phyloP scores from a whole-genome alignment of 1,140 invertebrate genomes.

The Oryzaephilus surinamensis region DNA sequence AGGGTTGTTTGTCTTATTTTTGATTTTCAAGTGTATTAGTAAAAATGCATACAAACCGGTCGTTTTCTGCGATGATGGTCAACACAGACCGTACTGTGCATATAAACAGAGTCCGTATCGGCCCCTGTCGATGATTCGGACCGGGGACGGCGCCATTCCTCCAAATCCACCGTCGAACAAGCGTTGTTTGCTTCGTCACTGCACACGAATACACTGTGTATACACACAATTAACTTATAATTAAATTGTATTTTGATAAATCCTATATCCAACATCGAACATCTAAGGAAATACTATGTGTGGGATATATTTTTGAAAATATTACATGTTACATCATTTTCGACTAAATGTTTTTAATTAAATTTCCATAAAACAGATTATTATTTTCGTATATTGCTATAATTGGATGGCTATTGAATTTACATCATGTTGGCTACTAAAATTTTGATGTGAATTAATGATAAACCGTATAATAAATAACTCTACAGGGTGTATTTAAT shows the following conservation, averaged over 20 bases:
- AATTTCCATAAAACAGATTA: too few species aligned
- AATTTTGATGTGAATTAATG: too few species aligned
- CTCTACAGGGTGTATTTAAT: too few species aligned
- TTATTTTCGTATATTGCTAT: too few species aligned
- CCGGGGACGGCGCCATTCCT: conserved; percentile 61
- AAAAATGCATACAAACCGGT: conserved; percentile 31
- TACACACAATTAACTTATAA: conserved; percentile 23
- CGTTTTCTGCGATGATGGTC: conserved; percentile 37
- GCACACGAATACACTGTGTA: conserved; percentile 35
- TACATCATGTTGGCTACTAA: too few species aligned
- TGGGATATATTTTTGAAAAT: too few species aligned
- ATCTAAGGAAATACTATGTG: conserved; percentile 14
- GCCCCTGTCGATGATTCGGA: conserved; percentile 61
- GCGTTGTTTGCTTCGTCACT: conserved; percentile 45
- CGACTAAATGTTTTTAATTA: too few species aligned
- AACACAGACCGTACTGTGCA: conserved; percentile 45
- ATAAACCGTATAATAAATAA: too few species aligned
- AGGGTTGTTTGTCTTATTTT: too few species aligned
- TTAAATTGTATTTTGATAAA: conserved; percentile 13
- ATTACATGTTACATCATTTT: too few species aligned
- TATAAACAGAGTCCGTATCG: conserved; percentile 61
- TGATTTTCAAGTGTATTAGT: too few species aligned
- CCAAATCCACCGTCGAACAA: conserved; percentile 46
- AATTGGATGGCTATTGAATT: too few species aligned
- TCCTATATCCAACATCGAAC: conserved; percentile 22